Percentiles rank a stretch among this genome's conserved stretches.
Evolutionary conservation across 2,888 invertebrate species (phyloP).

Genomic region (Axea sp.): DNA sequence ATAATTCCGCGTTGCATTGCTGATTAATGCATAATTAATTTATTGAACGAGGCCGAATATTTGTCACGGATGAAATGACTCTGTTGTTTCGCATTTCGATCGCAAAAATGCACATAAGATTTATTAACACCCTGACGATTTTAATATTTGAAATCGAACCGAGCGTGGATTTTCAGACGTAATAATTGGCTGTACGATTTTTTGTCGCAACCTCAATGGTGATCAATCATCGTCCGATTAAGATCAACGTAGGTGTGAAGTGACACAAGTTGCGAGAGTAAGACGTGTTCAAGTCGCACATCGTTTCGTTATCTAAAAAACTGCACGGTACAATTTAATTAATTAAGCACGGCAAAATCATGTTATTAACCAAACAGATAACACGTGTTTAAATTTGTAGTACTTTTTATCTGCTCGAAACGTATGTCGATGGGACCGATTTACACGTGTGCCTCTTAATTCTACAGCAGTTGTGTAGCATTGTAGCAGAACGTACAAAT

Average conservation of each 20-base stretch:
- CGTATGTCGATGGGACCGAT: constrained; percentile 45
- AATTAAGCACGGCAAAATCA: constrained; percentile 32
- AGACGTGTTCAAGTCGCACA: no score
- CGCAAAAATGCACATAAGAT: constrained; percentile 21
- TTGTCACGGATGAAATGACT: constrained; percentile 10
- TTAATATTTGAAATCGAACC: no score
- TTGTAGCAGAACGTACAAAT: no score
- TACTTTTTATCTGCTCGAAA: constrained; percentile 20
- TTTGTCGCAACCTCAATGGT: no score
- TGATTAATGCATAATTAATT: constrained; percentile 55
- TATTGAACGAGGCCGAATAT: constrained; percentile 13
- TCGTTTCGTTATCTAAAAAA: no score
- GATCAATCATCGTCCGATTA: no score
- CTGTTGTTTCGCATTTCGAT: constrained; percentile 14
- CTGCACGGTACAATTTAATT: constrained; percentile 17
- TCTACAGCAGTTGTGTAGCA: no score
- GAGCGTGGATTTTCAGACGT: no score
- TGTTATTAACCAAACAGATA: constrained; percentile 43
- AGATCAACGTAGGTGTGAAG: no score
- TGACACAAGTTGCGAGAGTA: no score
- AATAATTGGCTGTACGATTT: no score
- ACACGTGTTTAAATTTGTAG: constrained; percentile 31
- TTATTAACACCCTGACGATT: constrained; percentile 10
- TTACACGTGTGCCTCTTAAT: no score
- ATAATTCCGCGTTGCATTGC: constrained; percentile 34